Base-by-base conservation (phyloP, 2,888 invertebrate genomes). In the Mesorhabditis sp. region DNA sequence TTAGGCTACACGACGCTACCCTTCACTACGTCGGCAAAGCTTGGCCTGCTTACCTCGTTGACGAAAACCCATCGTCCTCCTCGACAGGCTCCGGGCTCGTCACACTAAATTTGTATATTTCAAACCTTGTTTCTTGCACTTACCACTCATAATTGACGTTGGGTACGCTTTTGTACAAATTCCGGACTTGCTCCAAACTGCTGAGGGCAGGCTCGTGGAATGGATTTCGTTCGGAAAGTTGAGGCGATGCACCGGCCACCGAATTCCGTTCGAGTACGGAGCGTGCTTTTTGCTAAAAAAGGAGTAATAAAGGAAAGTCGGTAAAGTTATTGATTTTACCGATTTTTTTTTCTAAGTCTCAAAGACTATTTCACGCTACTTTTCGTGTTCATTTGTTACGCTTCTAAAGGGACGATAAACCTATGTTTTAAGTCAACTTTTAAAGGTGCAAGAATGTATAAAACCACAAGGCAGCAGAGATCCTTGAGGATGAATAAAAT, bases 271-370 rank as follows among this genome's bases (percentile, higher is more conserved):
- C 58, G 58, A 50, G 58, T n/a, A 50, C 58, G 10, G 58, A 50
- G 58, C 58, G 58, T 13, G 58, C 58, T 50, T 50, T 50, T 50
- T 50, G 58, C 58, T 50, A 50, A 50, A 50, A 50, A 50, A 50
- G n/a, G 58, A 2, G n/a, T 13, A 50, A 50, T 50, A 50, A 50
- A 50, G 58, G n/a, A 50, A 50, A 50, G 2, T 28, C 28, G 28
- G 28, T 28, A 28, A 28, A 28, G 28, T 28, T 28, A 28, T 28
- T 28, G 28, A 28, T 28, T 28, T 28, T 28, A 28, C 28, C 28
- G 28, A 28, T 28, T 28, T 28, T 28, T 28, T 28, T 28, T 28
- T 28, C 28, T 28, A 28, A 28, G 1, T 28, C 28, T 28, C 28
- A 28, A 28, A 28, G 28, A 28, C 28, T 28, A 28, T 28, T 28